phyloP scores from a whole-genome alignment of 2,113 vertebrate species.

The Abramis brama region DNA sequence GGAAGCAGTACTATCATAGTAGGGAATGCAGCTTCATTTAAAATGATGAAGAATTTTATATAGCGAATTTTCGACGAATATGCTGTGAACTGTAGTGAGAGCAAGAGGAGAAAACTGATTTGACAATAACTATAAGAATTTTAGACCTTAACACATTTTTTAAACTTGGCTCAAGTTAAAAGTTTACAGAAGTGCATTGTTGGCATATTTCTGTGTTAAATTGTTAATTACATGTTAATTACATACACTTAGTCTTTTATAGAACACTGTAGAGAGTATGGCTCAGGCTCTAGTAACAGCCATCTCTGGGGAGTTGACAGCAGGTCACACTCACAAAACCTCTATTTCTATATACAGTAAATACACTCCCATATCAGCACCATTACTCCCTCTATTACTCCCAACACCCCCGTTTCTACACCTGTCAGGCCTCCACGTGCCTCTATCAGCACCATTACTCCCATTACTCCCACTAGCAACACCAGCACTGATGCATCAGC shows the following conservation, averaged over 20 bases:
- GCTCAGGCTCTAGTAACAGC: constrained; percentile 8
- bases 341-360: too few relatives aligned
- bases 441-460: neutral
- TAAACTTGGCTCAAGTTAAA: neutral
- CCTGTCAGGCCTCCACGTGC: neutral
- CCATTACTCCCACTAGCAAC: neutral
- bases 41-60: too few relatives aligned
- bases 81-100: too few relatives aligned
- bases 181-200: neutral
- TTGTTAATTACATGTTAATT: neutral
- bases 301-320: constrained; percentile 7
- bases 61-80: too few relatives aligned
- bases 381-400: neutral
- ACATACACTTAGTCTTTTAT: neutral
- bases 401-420: neutral
- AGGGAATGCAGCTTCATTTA: too few relatives aligned
- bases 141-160: neutral
- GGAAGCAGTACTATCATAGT: too few relatives aligned
- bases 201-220: neutral
- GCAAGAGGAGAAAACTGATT: too few relatives aligned
- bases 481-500: too few relatives aligned
- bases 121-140: neutral
- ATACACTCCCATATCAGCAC: too few relatives aligned
- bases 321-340: neutral
- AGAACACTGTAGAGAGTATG: neutral